These are phyloP conservation scores for Sebastiscus albofasciatus DNA, from an alignment of 2,797 vertebrate species.

Conservation along the genomic window DNA sequence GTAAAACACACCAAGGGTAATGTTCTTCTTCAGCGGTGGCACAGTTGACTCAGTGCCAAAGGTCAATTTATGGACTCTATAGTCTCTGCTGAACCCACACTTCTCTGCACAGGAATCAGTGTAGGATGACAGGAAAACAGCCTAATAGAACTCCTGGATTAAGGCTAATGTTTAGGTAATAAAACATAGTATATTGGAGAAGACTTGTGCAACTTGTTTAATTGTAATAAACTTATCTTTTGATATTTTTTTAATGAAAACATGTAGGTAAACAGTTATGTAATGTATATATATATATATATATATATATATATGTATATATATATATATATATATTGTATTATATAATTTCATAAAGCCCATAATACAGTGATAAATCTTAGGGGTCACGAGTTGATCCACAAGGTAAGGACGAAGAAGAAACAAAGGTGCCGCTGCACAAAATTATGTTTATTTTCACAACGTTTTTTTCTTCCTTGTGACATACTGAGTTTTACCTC, in stretches of 20 bases:
- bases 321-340: too few relatives aligned
- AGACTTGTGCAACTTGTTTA: neutral
- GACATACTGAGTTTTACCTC: neutral
- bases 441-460: too few relatives aligned
- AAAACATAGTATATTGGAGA: neutral
- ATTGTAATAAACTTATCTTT: neutral
- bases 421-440: too few relatives aligned
- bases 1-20: constrained; percentile 40
- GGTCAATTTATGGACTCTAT: constrained; percentile 26
- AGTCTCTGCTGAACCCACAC: neutral
- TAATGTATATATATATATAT: too few relatives aligned
- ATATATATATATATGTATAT: too few relatives aligned
- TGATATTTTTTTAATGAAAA: neutral
- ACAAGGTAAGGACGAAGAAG: too few relatives aligned
- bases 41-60: constrained; percentile 46
- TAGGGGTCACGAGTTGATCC: neutral
- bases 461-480: neutral
- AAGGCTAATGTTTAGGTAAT: neutral
- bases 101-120: neutral
- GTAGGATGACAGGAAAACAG: neutral
- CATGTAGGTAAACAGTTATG: too few relatives aligned
- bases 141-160: neutral
- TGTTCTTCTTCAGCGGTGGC: constrained; percentile 24
- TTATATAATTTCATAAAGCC: too few relatives aligned
- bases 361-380: neutral